Conservation (phyloP, 2,797 vertebrate species). For the Limosa lapponica region DNA sequence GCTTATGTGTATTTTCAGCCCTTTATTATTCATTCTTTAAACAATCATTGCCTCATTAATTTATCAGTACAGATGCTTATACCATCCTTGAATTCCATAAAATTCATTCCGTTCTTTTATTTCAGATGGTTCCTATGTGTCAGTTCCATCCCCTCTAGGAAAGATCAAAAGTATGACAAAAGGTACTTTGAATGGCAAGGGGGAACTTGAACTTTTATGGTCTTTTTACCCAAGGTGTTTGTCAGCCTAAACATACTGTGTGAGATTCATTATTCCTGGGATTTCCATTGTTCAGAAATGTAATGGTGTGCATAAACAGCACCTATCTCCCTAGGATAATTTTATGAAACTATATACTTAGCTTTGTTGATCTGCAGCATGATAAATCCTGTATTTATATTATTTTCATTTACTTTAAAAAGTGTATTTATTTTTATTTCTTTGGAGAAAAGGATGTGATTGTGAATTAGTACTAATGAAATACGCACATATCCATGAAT, state of each 20-base stretch:
- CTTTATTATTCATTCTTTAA: neutral
- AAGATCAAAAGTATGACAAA: conserved; percentile 99
- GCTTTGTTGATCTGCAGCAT: neutral
- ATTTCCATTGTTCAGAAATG: neutral
- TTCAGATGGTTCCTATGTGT: conserved; percentile 95
- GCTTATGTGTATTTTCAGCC: neutral
- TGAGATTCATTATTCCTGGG: neutral
- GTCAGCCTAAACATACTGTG: neutral
- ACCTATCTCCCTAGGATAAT: neutral
- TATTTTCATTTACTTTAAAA: neutral
- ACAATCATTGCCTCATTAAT: neutral
- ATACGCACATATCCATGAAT: neutral
- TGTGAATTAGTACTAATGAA: neutral
- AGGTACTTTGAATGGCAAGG: conserved; percentile 81
- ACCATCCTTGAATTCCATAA: neutral
- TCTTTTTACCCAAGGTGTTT: neutral
- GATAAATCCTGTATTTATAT: neutral
- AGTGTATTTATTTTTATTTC: neutral
- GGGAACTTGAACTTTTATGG: neutral
- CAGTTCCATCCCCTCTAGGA: conserved; percentile 93
- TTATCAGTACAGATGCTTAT: neutral
- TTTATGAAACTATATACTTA: neutral
- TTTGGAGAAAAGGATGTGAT: neutral
- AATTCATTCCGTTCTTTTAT: conserved; percentile 36
- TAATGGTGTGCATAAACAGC: neutral